Evolutionary conservation across 53 echinoderm and acorn worm genomes (phyloP).

Genomic region (Antedon mediterranea): DNA sequence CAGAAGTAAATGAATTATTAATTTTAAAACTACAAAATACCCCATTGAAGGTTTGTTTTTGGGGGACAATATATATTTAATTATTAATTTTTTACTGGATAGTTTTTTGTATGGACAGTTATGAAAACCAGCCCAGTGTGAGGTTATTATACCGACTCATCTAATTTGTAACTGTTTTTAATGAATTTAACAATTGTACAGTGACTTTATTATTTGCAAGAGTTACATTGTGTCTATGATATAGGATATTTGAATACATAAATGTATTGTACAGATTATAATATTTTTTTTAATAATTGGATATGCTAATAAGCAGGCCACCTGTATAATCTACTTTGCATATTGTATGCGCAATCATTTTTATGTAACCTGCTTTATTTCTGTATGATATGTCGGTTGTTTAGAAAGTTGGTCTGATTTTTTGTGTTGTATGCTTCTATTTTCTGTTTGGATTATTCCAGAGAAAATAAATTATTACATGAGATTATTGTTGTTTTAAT

Average conservation of each 20-base stretch:
- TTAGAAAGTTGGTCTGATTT: not conserved
- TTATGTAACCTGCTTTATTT: not conserved
- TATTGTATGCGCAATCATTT: not conserved
- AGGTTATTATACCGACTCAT: not conserved
- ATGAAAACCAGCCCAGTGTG: not conserved
- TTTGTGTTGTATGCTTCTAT: not conserved
- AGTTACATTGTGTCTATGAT: not conserved
- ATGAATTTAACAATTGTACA: not conserved
- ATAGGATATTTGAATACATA: not conserved
- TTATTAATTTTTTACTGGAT: too few species aligned
- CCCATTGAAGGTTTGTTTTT: too few species aligned
- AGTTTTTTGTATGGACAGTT: not conserved
- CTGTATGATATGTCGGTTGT: not conserved
- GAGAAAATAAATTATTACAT: conserved; percentile 1
- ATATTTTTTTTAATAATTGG: not conserved
- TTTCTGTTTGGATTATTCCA: not conserved
- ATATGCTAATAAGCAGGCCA: not conserved
- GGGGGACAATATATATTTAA: too few species aligned
- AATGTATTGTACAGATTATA: not conserved
- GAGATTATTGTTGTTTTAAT: not conserved
- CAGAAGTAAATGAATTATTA: too few species aligned
- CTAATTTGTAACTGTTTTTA: not conserved
- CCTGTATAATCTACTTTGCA: not conserved
- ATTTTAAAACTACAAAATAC: too few species aligned
- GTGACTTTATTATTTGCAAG: not conserved